A percentile compares a stretch with the other conserved stretches of the same genome.
These are phyloP conservation scores for Cacatua alba DNA, from an alignment of 2,113 vertebrate genomes.

Conservation along the genomic window DNA sequence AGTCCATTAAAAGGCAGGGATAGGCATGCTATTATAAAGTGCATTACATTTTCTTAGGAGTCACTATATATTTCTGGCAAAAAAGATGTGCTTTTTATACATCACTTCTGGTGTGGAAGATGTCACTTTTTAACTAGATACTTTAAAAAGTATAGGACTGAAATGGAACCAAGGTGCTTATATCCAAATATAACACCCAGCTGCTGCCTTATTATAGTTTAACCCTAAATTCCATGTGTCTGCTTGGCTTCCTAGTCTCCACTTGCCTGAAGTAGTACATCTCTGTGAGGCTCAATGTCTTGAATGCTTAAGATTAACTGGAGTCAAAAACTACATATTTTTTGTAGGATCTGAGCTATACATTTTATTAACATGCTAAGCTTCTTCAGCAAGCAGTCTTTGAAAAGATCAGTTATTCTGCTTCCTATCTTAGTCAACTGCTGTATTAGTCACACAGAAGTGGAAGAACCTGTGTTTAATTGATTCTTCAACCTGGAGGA, in stretches of 20 bases:
- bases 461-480: background rate
- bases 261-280: background rate
- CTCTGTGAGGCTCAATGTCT: background rate
- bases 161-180: background rate
- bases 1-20: background rate
- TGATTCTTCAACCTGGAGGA: conserved; percentile 18
- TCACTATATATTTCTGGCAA: background rate
- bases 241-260: background rate
- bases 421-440: background rate
- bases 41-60: background rate
- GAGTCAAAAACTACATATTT: background rate
- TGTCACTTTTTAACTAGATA: background rate
- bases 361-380: background rate
- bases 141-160: conserved; percentile 1
- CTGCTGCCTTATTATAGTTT: background rate
- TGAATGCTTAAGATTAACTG: background rate
- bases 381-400: background rate
- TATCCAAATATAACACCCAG: conserved; percentile 8
- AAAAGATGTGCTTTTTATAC: background rate
- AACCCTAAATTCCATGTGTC: background rate
- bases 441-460: background rate
- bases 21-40: background rate
- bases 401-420: background rate
- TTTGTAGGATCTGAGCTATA: background rate
- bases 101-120: background rate